Conservation (phyloP, 2,888 invertebrate species). For the Scaptomyza parva region DNA sequence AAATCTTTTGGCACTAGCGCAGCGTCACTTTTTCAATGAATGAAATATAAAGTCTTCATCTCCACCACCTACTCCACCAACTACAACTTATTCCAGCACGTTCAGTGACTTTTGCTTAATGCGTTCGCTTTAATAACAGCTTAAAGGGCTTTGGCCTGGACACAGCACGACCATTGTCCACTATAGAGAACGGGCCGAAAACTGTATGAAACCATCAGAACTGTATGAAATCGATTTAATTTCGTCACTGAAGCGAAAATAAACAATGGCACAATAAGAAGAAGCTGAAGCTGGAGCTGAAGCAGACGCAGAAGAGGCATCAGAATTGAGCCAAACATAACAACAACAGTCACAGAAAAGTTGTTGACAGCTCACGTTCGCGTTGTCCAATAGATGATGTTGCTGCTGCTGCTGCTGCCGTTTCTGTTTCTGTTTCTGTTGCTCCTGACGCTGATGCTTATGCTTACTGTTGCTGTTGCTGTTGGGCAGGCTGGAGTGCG, state of each 20-base stretch:
- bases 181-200: background rate
- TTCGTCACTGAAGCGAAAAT: constrained; percentile 67
- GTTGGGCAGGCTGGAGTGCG: constrained; percentile 14
- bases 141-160: constrained; percentile 29
- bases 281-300: too few relatives aligned
- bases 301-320: constrained; percentile 17
- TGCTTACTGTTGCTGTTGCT: constrained; percentile 4
- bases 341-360: constrained; percentile 52
- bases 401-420: constrained; percentile 31
- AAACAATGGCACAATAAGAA: constrained; percentile 58
- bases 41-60: constrained; percentile 15
- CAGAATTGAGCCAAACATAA: constrained; percentile 17
- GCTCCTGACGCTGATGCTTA: constrained; percentile 35
- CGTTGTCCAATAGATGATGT: constrained; percentile 66
- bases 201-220: constrained; percentile 40
- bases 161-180: constrained; percentile 15
- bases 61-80: background rate
- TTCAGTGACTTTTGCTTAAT: constrained; percentile 16
- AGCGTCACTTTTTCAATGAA: constrained; percentile 19
- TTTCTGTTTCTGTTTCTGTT: background rate
- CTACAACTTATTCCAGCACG: constrained; percentile 3
- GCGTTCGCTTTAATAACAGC: constrained; percentile 37
- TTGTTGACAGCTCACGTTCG: constrained; percentile 79
- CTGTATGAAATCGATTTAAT: constrained; percentile 69
- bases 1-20: constrained; percentile 18